phyloP scores from a whole-genome alignment of 1,140 invertebrate genomes.

The Olivierus martensii region DNA sequence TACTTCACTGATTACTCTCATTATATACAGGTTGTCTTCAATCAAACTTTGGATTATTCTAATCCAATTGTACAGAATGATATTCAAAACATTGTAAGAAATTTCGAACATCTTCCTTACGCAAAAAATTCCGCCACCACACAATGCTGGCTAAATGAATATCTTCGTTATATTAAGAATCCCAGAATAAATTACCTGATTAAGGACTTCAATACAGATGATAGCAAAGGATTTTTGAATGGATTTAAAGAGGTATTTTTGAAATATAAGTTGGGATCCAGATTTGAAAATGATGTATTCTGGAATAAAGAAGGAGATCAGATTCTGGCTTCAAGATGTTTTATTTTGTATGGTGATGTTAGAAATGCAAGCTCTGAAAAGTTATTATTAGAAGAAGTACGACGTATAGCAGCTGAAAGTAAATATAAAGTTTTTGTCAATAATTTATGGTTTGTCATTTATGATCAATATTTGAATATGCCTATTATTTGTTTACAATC shows the following conservation, averaged over 20 bases:
- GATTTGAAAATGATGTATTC: constrained; percentile 64
- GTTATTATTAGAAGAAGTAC: constrained; percentile 66
- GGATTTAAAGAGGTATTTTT: constrained; percentile 48
- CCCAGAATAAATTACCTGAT: constrained; percentile 45
- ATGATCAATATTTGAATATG: constrained; percentile 86
- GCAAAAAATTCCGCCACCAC: constrained; percentile 57
- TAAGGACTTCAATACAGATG: constrained; percentile 52
- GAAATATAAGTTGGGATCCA: constrained; percentile 31
- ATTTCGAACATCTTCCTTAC: constrained; percentile 63
- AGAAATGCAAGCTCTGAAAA: constrained; percentile 78
- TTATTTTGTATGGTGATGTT: constrained; percentile 78
- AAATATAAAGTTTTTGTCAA: constrained; percentile 73
- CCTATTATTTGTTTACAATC: constrained; percentile 81
- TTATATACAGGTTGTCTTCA: constrained; percentile 69
- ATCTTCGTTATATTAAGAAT: constrained; percentile 55
- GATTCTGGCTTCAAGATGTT: constrained; percentile 66
- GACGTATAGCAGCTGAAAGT: constrained; percentile 59
- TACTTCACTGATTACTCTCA: constrained; percentile 84
- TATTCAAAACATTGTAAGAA: constrained; percentile 60
- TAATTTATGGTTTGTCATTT: constrained; percentile 87
- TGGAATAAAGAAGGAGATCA: constrained; percentile 57
- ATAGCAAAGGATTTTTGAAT: constrained; percentile 53
- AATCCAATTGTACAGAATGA: constrained; percentile 56
- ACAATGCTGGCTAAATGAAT: constrained; percentile 78
- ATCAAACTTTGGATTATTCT: constrained; percentile 69